phyloP scores from a whole-genome alignment of 2,113 vertebrate genomes.

The Deroptyus accipitrinus region DNA sequence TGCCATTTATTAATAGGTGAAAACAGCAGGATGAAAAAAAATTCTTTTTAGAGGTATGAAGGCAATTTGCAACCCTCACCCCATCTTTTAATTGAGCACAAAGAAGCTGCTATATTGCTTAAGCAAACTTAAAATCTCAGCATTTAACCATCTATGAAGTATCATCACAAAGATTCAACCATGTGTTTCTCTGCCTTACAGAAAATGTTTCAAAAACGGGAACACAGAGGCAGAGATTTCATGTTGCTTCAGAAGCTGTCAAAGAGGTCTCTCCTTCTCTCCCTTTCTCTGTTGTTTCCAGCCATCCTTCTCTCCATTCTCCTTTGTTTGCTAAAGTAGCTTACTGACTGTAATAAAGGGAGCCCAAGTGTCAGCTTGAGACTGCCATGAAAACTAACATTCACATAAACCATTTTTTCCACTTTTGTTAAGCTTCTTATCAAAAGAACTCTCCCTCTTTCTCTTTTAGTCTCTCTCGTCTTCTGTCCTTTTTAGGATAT shows the following conservation, averaged over 20 bases:
- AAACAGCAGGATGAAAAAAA: not conserved
- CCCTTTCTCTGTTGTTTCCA: slow-evolving; percentile 63
- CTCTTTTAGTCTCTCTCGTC: slow-evolving; percentile 58
- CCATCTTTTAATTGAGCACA: not conserved
- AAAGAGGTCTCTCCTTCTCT: slow-evolving; percentile 45
- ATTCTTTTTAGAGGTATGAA: not conserved
- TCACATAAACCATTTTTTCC: slow-evolving; percentile 76
- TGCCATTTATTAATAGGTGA: not conserved
- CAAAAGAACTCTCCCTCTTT: slow-evolving; percentile 56
- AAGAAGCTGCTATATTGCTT: slow-evolving; percentile 16
- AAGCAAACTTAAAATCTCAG: slow-evolving; percentile 11
- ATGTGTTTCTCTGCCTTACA: slow-evolving; percentile 8
- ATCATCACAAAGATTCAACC: slow-evolving; percentile 11
- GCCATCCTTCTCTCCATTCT: slow-evolving; percentile 61
- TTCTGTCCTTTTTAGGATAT: slow-evolving; percentile 76
- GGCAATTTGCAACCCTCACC: not conserved
- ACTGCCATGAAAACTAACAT: slow-evolving; percentile 76
- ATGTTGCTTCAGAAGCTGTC: slow-evolving; percentile 49
- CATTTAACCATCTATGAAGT: slow-evolving; percentile 33
- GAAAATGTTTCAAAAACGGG: not conserved
- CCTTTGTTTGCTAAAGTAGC: slow-evolving; percentile 76
- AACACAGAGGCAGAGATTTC: slow-evolving; percentile 26
- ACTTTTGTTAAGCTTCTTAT: slow-evolving; percentile 81
- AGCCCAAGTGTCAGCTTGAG: slow-evolving; percentile 70
- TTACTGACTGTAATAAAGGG: slow-evolving; percentile 72